Conservation (phyloP, 2,113 vertebrate genomes). For the Larimichthys crocea region DNA sequence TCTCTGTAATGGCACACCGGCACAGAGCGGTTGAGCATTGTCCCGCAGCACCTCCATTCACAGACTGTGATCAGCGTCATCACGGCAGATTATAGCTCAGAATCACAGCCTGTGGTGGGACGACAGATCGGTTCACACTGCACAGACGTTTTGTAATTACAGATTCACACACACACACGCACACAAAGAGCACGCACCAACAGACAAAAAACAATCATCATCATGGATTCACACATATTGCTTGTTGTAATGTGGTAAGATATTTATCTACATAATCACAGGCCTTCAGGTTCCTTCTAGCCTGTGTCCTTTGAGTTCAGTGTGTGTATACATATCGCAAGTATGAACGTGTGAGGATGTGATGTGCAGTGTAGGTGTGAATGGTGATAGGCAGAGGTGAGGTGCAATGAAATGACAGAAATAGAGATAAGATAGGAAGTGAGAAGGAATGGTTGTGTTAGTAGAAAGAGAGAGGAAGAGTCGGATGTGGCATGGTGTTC, state of each 20-base stretch:
- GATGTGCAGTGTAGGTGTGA: slow-evolving; percentile 38
- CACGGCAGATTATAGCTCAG: slow-evolving; percentile 70
- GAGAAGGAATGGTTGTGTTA: slow-evolving; percentile 35
- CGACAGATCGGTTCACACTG: slow-evolving; percentile 55
- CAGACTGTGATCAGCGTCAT: slow-evolving; percentile 72
- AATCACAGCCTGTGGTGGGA: slow-evolving; percentile 63
- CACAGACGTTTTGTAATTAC: slow-evolving; percentile 50
- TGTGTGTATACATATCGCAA: slow-evolving; percentile 33
- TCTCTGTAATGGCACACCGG: slow-evolving; percentile 79
- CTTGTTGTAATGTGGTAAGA: not conserved
- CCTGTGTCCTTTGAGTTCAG: not conserved
- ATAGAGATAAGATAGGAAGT: slow-evolving; percentile 60
- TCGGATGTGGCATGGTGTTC: slow-evolving; percentile 3
- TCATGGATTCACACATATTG: slow-evolving; percentile 19
- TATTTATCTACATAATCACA: slow-evolving; percentile 7
- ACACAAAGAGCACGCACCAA: slow-evolving; percentile 7
- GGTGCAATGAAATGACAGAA: slow-evolving; percentile 61
- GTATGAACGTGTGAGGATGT: slow-evolving; percentile 43
- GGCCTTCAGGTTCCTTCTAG: not conserved
- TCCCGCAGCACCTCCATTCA: slow-evolving; percentile 71
- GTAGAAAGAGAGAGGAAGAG: not conserved
- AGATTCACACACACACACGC: slow-evolving; percentile 31
- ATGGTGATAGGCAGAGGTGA: slow-evolving; percentile 53
- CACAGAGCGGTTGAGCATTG: slow-evolving; percentile 65
- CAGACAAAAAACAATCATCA: slow-evolving; percentile 10